Conservation (phyloP, 2,797 vertebrate genomes). For the Platalea minor region DNA sequence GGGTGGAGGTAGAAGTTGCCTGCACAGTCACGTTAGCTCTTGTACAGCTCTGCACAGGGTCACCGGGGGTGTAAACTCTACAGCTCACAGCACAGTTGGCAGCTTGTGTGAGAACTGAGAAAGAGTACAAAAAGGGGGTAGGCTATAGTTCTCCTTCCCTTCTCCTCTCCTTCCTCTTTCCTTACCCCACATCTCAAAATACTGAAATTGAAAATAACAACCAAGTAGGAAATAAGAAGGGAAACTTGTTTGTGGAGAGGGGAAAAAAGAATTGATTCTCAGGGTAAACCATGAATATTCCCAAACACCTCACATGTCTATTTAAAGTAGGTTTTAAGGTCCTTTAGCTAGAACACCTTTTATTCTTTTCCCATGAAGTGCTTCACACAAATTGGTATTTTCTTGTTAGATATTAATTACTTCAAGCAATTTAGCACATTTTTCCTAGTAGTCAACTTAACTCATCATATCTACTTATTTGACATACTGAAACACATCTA, state of each 20-base stretch:
- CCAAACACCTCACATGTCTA: background rate
- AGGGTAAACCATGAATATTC: background rate
- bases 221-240: background rate
- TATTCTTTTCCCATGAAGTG: accelerated
- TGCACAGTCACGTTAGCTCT: background rate
- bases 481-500: background rate
- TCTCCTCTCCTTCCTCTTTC: background rate
- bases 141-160: background rate
- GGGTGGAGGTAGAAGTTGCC: background rate
- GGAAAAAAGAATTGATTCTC: background rate
- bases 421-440: background rate
- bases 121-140: background rate
- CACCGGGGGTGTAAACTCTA: background rate
- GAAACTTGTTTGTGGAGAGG: background rate
- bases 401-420: background rate
- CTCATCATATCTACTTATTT: background rate
- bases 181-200: background rate
- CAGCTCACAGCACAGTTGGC: background rate
- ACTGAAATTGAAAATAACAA: background rate
- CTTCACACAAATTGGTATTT: background rate
- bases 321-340: background rate
- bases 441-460: background rate
- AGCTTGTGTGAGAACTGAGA: background rate
- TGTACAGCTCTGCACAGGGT: background rate
- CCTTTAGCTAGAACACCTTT: background rate